Conservation (phyloP, 2,113 vertebrate species). For the Macaca nemestrina region DNA sequence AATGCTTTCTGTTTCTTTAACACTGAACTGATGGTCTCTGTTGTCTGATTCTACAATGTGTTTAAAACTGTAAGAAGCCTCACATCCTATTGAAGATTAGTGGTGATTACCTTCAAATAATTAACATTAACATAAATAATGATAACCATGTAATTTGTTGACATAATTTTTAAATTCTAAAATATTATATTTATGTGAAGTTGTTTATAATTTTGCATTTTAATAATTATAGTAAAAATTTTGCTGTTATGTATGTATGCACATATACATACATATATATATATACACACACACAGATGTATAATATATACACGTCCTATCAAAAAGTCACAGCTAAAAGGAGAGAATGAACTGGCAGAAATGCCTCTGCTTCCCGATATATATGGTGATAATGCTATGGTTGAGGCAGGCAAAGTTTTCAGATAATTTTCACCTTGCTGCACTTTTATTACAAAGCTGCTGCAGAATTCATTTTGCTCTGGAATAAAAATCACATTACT, state of each 20-base stretch:
- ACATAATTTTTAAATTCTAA: neutral
- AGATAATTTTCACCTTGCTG: constrained; percentile 32
- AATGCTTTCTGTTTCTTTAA: neutral
- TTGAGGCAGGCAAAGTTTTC: neutral
- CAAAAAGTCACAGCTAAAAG: neutral
- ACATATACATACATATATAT: neutral
- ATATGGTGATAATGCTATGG: neutral
- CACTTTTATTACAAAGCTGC: constrained; percentile 47
- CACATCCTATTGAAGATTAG: neutral
- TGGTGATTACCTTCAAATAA: neutral
- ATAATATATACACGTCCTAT: neutral
- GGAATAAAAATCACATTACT: constrained; percentile 55
- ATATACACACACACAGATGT: neutral
- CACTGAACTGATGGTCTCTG: neutral
- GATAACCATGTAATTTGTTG: neutral
- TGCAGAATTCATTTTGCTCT: constrained; percentile 49
- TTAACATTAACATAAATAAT: neutral
- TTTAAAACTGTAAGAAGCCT: neutral
- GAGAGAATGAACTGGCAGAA: neutral
- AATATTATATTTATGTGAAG: neutral
- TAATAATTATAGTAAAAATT: neutral
- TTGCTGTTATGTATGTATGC: neutral
- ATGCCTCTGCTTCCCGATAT: neutral
- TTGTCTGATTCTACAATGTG: neutral
- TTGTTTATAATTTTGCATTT: neutral